A percentile compares a stretch with the other conserved stretches of the same genome.
Evolutionary conservation across 2,888 invertebrate genomes (phyloP).

Genomic region (Tenthredo distinguenda): DNA sequence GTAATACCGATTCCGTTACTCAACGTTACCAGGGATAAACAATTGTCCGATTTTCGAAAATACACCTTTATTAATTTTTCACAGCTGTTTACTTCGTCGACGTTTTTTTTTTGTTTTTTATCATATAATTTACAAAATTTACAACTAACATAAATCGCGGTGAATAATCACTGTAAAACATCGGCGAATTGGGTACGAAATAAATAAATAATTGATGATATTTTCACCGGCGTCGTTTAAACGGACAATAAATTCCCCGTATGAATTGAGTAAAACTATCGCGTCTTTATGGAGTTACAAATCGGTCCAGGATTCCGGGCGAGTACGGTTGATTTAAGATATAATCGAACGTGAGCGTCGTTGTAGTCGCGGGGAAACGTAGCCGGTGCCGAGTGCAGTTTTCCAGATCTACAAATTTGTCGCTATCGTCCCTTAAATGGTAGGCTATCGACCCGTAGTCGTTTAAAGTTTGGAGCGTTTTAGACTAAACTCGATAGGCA

Average conservation of each 20-base stretch:
- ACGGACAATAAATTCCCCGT: slow-evolving; percentile 16
- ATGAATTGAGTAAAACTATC: background rate
- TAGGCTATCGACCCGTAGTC: background rate
- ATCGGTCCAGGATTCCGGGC: slow-evolving; percentile 75
- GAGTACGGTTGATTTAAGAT: slow-evolving; percentile 73
- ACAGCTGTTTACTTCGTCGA: too few species aligned
- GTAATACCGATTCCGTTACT: slow-evolving; percentile 36
- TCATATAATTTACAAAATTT: too few species aligned
- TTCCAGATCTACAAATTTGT: slow-evolving; percentile 41
- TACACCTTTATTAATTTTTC: too few species aligned
- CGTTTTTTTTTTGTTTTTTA: too few species aligned
- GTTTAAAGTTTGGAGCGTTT: slow-evolving; percentile 42
- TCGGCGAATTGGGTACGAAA: background rate
- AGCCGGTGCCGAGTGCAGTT: background rate
- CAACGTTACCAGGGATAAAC: background rate
- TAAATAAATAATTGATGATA: background rate
- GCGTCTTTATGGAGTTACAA: slow-evolving; percentile 72
- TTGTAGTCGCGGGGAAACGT: background rate
- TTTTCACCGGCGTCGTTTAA: background rate
- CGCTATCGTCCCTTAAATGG: slow-evolving; percentile 32
- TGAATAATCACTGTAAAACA: too few species aligned
- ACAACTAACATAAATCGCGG: too few species aligned
- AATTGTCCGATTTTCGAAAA: slow-evolving; percentile 5
- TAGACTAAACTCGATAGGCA: slow-evolving; percentile 32
- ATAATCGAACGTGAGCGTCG: slow-evolving; percentile 44